Evolutionary conservation across 2,113 vertebrate genomes (phyloP), one percentile per base, ranked within the genome.

Genomic region (Peromyscus polionotus): DNA sequence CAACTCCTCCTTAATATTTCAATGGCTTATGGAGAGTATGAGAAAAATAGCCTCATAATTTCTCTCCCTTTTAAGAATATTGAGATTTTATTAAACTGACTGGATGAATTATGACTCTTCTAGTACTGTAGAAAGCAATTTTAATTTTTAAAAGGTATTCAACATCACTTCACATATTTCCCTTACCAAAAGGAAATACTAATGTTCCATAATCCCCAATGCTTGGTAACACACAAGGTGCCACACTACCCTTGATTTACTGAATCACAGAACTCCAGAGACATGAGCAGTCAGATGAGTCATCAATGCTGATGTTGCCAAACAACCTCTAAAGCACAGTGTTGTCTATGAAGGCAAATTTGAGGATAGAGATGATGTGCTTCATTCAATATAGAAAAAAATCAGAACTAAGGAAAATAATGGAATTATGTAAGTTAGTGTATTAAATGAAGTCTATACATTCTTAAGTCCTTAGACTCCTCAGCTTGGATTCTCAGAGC

Each of bases 21-120:
- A 93, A 77, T 89, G 61, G 24, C 28, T 88, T 91, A 76, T 61
- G 26, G 33, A 95, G 45, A 70, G 1, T 28, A 61, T 17, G 31
- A 65, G 28, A 96, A 97, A 96, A 92, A 95, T 92, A 92, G 20
- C 9, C 22, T 59, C 61, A 81, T 77, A 83, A 75, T 92, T 96
- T 94, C 16, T 79, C 33, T 95, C 39, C 70, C 20, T 77, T 94
- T 95, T 75, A 97, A 94, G 76, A 94, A 91, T 91, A 94, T 20
- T 96, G 94, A 96, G 45, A 93, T 97, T 92, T 91, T 88, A 86
- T 83, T 96, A 93, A 96, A 97, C 83, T 90, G 65, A 96, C 54
- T 79, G n/a, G 33, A 45, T 54, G 77, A 96, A 94, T 91, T 51
- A 93, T 89, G 33, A 11, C 39, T 87, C 31, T 84, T 95, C 90